Evolutionary conservation across 2,113 vertebrate genomes (phyloP).

Genomic region (Nyctibius bracteatus): DNA sequence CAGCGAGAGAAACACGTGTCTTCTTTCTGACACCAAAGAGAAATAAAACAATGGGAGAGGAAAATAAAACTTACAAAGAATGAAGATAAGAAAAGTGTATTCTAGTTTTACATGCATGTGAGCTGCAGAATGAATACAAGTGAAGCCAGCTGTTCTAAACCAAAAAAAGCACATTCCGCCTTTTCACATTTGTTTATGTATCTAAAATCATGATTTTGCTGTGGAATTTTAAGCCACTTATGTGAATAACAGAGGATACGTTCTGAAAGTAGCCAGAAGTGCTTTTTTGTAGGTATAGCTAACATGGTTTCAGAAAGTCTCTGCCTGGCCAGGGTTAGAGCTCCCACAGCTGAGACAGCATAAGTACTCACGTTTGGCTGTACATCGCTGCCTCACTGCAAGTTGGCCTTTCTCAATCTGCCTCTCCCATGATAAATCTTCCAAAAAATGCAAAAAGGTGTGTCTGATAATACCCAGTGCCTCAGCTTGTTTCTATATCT

Average conservation of each 20-base stretch:
- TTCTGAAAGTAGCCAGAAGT: conserved; percentile 19
- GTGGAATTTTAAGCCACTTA: conserved; percentile 50
- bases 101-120: not conserved
- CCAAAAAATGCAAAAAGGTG: not conserved
- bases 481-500: not conserved
- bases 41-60: not conserved
- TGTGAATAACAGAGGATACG: conserved; percentile 10
- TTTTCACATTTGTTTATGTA: not conserved
- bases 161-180: not conserved
- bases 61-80: not conserved
- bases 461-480: not conserved
- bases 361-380: not conserved
- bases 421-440: not conserved
- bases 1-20: not conserved
- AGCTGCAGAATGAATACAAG: not conserved
- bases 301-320: not conserved
- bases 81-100: not conserved
- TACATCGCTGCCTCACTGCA: not conserved
- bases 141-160: not conserved
- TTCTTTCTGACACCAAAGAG: not conserved
- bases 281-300: not conserved
- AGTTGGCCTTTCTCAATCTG: not conserved
- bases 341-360: not conserved
- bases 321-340: not conserved
- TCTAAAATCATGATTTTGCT: not conserved